Conservation (phyloP, 2,113 vertebrate species). For the Ovis aries region ARS-UI_Ramb_v3.0 NC_056055.1:225365501-225366000, state of each 20-base stretch:
- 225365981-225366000: no score
- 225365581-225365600: background rate
- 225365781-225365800: background rate
- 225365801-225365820: background rate
- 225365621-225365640: background rate
- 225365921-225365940: no score
- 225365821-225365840: background rate
- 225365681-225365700: background rate
- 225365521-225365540: background rate
- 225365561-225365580: background rate
- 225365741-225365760: background rate
- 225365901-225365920: no score
- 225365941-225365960: no score
- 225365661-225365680: background rate
- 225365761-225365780: background rate
- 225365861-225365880: background rate
- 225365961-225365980: no score
- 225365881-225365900: no score
- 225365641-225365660: background rate
- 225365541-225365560: background rate
- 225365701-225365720: background rate
- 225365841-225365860: background rate
- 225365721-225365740: background rate
- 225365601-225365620: background rate
- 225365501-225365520: no score